Evolutionary conservation across 2,797 vertebrate genomes (phyloP).

Genomic region (Lemur catta): DNA sequence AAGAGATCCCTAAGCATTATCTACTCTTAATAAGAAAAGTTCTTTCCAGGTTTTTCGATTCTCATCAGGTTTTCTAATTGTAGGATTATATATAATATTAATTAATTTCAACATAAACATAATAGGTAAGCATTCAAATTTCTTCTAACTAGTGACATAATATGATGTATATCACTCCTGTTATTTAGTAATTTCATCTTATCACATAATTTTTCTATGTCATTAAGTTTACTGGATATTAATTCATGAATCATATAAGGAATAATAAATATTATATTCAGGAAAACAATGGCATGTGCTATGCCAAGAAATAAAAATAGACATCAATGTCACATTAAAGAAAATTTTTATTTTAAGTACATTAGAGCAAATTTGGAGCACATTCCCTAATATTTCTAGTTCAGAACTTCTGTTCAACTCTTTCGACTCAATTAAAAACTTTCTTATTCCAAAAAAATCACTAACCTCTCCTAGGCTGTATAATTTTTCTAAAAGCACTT

Average conservation of each 20-base stretch:
- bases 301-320: background rate
- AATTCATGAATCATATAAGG: conserved; percentile 9
- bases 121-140: background rate
- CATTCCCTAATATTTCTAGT: conserved; percentile 20
- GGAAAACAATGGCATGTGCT: background rate
- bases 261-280: background rate
- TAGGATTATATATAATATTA: background rate
- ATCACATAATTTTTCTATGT: background rate
- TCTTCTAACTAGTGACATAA: background rate
- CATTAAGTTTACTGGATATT: background rate
- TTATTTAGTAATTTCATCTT: background rate
- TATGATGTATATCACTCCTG: background rate
- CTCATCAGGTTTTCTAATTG: background rate
- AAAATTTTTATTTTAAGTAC: background rate
- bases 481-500: background rate
- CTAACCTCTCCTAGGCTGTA: background rate
- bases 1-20: background rate
- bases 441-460: background rate
- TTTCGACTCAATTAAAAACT: conserved; percentile 32
- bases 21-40: background rate
- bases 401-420: background rate
- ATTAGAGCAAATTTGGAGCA: background rate
- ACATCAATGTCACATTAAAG: background rate
- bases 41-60: background rate
- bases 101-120: conserved; percentile 12